phyloP scores from a whole-genome alignment of 2,888 invertebrate genomes.

The Pseudoips prasinana region DNA sequence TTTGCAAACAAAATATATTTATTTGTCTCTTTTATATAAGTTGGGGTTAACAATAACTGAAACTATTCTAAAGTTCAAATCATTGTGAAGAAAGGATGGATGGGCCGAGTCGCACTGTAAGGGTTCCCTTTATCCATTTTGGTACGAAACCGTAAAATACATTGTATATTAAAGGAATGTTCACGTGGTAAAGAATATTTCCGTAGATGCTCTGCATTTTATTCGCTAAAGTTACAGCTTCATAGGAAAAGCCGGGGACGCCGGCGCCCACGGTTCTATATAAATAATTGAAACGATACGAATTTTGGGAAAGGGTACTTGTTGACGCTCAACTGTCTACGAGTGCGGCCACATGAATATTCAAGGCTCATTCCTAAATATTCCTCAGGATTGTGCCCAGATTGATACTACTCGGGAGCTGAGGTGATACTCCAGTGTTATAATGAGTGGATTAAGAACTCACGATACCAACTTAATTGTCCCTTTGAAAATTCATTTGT shows the following conservation, averaged over 20 bases:
- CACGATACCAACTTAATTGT: conserved; percentile 19
- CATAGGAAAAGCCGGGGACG: conserved; percentile 5
- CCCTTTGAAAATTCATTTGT: conserved; percentile 16
- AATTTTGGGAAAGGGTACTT: conserved; percentile 43
- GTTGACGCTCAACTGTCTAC: conserved; percentile 39
- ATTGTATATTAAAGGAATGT: too few species aligned
- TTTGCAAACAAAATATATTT: too few species aligned
- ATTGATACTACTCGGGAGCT: conserved; percentile 40
- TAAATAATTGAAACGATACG: conserved; percentile 46
- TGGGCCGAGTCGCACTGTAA: too few species aligned
- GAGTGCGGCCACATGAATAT: conserved; percentile 60
- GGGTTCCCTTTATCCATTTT: too few species aligned
- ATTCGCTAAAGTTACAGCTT: background rate
- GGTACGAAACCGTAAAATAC: too few species aligned
- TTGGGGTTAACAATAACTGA: too few species aligned
- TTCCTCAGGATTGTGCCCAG: conserved; percentile 35
- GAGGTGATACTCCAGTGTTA: conserved; percentile 29
- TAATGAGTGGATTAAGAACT: conserved; percentile 20
- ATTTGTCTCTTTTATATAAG: too few species aligned
- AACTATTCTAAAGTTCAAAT: too few species aligned
- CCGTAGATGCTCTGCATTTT: conserved; percentile 8
- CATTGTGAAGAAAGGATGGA: too few species aligned
- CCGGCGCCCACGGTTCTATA: conserved; percentile 19
- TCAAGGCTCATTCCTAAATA: conserved; percentile 45
- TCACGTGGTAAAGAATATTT: conserved; percentile 16